These are phyloP conservation scores for Hiodon tergisus DNA, from an alignment of 2,113 vertebrate species.

Conservation along the genomic window DNA sequence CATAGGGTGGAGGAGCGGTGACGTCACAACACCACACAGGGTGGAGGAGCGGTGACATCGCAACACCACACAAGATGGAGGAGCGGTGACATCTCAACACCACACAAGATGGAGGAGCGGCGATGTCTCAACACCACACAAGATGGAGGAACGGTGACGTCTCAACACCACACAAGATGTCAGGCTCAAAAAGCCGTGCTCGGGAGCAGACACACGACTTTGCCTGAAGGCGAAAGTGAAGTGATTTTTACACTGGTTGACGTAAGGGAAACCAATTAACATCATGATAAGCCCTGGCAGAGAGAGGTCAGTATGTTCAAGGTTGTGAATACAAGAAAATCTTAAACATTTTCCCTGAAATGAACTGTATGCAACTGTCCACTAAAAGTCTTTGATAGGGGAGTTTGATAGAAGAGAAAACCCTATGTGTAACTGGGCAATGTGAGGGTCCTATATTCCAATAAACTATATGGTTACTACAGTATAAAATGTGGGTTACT, in stretches of 20 bases:
- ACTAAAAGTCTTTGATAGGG: too few relatives aligned
- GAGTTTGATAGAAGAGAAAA: too few relatives aligned
- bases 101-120: slow-evolving; percentile 3
- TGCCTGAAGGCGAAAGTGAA: not conserved
- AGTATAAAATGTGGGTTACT: not conserved
- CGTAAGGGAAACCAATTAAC: not conserved
- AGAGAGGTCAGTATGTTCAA: not conserved
- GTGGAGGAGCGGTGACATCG: not conserved
- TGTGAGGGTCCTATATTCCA: not conserved
- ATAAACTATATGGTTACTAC: not conserved
- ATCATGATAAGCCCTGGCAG: not conserved
- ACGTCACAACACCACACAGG: not conserved
- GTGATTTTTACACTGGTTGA: not conserved
- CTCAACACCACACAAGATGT: too few relatives aligned
- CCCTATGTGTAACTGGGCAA: not conserved
- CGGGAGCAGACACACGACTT: not conserved
- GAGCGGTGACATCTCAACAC: not conserved
- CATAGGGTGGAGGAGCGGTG: not conserved
- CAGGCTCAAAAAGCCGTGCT: not conserved
- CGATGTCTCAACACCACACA: not conserved
- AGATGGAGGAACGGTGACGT: not conserved
- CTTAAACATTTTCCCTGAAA: not conserved
- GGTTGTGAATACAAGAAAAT: not conserved
- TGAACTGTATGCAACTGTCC: not conserved
- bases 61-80: not conserved